Percentiles rank a stretch among this genome's conserved stretches.
Evolutionary conservation across 2,888 invertebrate genomes (phyloP).

Genomic region (Ennomos quercinarius): DNA sequence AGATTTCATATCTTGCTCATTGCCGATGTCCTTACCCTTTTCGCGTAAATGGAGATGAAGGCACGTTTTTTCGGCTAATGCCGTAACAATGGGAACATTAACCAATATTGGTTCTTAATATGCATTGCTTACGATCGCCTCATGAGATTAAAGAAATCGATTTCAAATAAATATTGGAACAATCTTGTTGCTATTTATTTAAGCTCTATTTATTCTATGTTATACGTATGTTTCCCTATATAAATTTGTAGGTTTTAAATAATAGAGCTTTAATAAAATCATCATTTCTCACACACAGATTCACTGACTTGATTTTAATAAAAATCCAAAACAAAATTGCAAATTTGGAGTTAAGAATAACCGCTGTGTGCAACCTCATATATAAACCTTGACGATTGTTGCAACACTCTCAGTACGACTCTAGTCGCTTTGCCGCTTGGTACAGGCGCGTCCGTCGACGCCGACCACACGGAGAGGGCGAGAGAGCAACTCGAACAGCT

Average conservation of each 20-base stretch:
- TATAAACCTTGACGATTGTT: constrained; percentile 81
- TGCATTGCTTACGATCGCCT: background rate
- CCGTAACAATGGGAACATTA: constrained; percentile 5
- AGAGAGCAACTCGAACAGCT: constrained; percentile 75
- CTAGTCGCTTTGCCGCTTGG: constrained; percentile 86
- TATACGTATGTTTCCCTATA: too few species aligned
- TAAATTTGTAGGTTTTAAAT: too few species aligned
- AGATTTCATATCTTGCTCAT: constrained; percentile 23
- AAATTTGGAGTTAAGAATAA: constrained; percentile 56
- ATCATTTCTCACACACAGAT: constrained; percentile 7
- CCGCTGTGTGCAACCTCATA: constrained; percentile 73
- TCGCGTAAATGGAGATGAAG: constrained; percentile 18
- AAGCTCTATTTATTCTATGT: too few species aligned
- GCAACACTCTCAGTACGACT: constrained; percentile 85
- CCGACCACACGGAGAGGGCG: constrained; percentile 84
- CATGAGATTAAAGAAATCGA: constrained; percentile 1
- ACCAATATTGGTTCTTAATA: constrained; percentile 6
- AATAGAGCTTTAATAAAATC: background rate
- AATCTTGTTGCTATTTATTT: too few species aligned
- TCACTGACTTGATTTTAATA: constrained; percentile 22
- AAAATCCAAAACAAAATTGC: constrained; percentile 45
- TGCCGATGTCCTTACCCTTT: constrained; percentile 30
- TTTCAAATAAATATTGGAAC: background rate
- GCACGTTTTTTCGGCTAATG: constrained; percentile 16
- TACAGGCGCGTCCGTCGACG: constrained; percentile 75